Conservation (phyloP, 2,113 vertebrate genomes). For the Amia ocellicauda region DNA sequence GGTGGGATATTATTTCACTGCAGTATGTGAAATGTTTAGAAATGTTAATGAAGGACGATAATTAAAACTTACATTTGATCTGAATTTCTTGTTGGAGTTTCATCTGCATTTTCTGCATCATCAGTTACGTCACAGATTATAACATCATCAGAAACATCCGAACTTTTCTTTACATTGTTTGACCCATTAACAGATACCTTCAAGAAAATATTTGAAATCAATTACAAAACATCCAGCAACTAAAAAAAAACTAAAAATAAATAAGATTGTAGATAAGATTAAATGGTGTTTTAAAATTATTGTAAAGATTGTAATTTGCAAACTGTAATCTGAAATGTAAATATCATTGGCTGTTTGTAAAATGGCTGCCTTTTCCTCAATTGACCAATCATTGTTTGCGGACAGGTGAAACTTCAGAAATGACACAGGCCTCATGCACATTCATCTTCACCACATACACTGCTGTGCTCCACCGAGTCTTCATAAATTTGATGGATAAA, state of each 20-base stretch:
- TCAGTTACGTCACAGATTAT: conserved; percentile 88
- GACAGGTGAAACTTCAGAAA: too few species aligned
- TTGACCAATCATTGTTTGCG: too few species aligned
- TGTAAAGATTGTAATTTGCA: too few species aligned
- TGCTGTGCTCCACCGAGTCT: conserved; percentile 72
- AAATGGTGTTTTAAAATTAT: too few species aligned
- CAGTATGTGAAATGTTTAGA: too few species aligned
- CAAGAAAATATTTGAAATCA: background rate
- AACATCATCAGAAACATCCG: conserved; percentile 83
- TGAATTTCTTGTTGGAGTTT: conserved; percentile 35
- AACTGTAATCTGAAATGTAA: too few species aligned
- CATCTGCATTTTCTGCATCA: conserved; percentile 59
- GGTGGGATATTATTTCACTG: too few species aligned
- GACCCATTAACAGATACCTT: conserved; percentile 43
- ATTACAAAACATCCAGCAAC: background rate
- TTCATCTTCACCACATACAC: conserved; percentile 58
- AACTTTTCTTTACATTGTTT: conserved; percentile 65
- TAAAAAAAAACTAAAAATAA: background rate
- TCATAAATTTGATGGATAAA: conserved; percentile 85
- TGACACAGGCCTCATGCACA: too few species aligned
- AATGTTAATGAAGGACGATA: too few species aligned
- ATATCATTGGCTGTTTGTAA: too few species aligned
- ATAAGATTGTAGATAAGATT: background rate
- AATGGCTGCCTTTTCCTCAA: too few species aligned
- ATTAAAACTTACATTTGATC: conserved; percentile 51